A percentile compares a stretch with the other conserved stretches of the same genome.
Evolutionary conservation across 2,797 vertebrate genomes (phyloP).

Genomic region (Acanthurus leucopareius): DNA sequence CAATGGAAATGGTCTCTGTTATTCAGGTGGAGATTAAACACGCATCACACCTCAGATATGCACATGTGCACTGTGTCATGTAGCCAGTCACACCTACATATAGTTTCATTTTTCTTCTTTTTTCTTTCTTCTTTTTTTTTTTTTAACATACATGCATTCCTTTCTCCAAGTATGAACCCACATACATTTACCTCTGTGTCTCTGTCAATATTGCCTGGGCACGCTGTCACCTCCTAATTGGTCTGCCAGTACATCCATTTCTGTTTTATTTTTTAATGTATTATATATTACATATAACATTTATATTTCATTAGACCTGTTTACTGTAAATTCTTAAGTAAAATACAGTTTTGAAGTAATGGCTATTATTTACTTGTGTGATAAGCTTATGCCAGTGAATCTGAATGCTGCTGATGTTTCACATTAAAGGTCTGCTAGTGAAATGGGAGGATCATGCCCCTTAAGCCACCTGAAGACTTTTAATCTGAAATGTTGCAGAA

Average conservation of each 20-base stretch:
- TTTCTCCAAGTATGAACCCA: background rate
- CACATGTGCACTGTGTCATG: slow-evolving; percentile 36
- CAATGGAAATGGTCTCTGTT: slow-evolving; percentile 88
- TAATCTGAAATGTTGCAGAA: slow-evolving; percentile 12
- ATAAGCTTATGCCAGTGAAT: background rate
- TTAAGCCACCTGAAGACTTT: background rate
- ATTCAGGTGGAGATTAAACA: slow-evolving; percentile 91
- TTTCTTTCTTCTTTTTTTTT: background rate
- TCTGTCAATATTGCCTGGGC: slow-evolving; percentile 42
- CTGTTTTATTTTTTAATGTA: background rate
- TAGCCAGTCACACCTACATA: slow-evolving; percentile 13
- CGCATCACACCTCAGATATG: slow-evolving; percentile 29
- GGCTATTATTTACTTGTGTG: background rate
- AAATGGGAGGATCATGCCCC: background rate
- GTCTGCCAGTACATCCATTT: slow-evolving; percentile 21
- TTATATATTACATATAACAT: slow-evolving; percentile 19
- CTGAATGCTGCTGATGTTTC: slow-evolving; percentile 9
- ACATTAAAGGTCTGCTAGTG: slow-evolving; percentile 5
- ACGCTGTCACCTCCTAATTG: slow-evolving; percentile 19
- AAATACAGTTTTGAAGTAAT: background rate
- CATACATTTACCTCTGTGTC: slow-evolving; percentile 12
- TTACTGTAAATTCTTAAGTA: slow-evolving; percentile 65
- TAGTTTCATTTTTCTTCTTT: background rate
- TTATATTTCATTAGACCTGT: background rate
- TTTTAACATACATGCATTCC: background rate